Conservation (phyloP, 2,888 invertebrate genomes). For the Drosophila nigricruria region DNA sequence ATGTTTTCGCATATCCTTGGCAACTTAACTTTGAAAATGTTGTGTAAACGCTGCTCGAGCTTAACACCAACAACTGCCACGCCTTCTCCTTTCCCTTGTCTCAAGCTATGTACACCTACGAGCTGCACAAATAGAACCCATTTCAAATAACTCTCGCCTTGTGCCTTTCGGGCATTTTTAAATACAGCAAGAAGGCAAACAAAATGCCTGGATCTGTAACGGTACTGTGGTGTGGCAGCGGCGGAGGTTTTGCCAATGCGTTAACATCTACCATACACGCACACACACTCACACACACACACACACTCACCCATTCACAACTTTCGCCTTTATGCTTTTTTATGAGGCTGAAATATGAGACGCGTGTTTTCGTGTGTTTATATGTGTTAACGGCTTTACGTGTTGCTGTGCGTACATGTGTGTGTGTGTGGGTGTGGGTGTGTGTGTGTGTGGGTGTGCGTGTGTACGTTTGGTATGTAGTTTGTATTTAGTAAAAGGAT, state of each 20-base stretch:
- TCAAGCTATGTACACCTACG: constrained; percentile 10
- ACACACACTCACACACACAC: background rate
- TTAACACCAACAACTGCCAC: background rate
- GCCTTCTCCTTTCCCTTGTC: background rate
- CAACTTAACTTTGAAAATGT: constrained; percentile 36
- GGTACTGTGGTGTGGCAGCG: constrained; percentile 13
- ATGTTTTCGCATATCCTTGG: constrained; percentile 5
- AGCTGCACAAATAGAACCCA: constrained; percentile 38
- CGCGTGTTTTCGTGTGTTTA: constrained; percentile 41
- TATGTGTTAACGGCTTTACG: constrained; percentile 45
- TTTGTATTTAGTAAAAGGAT: constrained; percentile 74
- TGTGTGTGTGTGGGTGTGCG: constrained; percentile 1
- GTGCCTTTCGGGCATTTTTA: constrained; percentile 71
- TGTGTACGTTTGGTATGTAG: constrained; percentile 42
- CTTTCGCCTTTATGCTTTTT: constrained; percentile 57
- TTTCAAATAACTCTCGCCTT: constrained; percentile 47
- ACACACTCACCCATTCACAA: constrained; percentile 9
- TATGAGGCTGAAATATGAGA: constrained; percentile 68
- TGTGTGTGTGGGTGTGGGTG: too few species aligned
- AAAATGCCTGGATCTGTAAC: constrained; percentile 30
- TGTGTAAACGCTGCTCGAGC: constrained; percentile 9
- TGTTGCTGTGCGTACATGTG: constrained; percentile 33
- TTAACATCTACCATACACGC: constrained; percentile 25
- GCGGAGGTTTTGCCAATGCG: constrained; percentile 30
- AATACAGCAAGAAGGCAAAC: constrained; percentile 43